Base-by-base conservation (phyloP, 2,888 invertebrate species). In the Teleogryllus oceanicus region DNA sequence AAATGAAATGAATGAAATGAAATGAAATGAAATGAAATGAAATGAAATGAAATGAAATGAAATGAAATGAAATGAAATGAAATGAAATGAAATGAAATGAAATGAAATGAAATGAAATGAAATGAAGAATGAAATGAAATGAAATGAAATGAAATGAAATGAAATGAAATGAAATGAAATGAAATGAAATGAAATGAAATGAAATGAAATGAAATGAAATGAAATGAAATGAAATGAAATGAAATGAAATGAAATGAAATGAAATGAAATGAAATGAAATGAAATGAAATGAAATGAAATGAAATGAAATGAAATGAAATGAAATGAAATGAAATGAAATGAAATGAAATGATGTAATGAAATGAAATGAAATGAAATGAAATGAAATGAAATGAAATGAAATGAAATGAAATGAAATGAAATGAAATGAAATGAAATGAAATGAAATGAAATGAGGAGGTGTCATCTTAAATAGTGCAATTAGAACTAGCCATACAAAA, bases 11-110 rank as follows among this genome's bases (percentile, higher is more conserved):
- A n/a, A n/a, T n/a, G n/a, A 51, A 51, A 51, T 51, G 51, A 51
- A 51, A 51, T 51, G 51, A 51, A 51, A 51, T 51, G 51, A 51
- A 51, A 51, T 51, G 51, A 51, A 51, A 51, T 51, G 51, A 51
- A 51, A 51, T 51, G 51, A 51, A 51, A 51, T 51, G 51, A 51
- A 51, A 51, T 51, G 51, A 51, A 51, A 51, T 51, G 51, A 51
- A 51, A 51, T 51, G 51, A 51, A 51, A 51, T 51, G 51, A 51
- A 51, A 51, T 51, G 51, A 51, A 51, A 51, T 51, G 51, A 51
- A 51, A 51, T 51, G 51, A 51, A 51, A 51, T 51, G 51, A 51
- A 51, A 51, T 51, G 51, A 51, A 51, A 51, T 51, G 51, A 51
- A 51, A 51, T 51, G 51, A 51, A 51, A 51, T 51, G 51, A 51